Percentiles rank a stretch among this genome's conserved stretches.
phyloP scores from a whole-genome alignment of 37 sponge, comb jelly and placozoan species.

The Aphrocallistes beatrix region DNA sequence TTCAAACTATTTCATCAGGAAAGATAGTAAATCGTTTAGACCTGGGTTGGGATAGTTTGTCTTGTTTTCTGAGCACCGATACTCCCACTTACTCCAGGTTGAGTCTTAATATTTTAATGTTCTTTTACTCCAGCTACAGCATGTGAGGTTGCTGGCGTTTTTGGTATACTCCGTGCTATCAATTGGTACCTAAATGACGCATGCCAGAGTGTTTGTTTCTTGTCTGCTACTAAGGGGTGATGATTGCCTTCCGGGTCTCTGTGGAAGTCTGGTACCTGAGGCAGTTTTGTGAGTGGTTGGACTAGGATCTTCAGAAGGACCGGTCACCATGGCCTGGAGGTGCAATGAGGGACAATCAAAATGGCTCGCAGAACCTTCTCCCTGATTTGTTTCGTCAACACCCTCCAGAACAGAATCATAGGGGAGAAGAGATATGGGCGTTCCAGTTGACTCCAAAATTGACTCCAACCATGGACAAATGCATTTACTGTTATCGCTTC shows the following conservation, averaged over 20 bases:
- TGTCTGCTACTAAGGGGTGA: not conserved
- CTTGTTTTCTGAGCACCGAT: not conserved
- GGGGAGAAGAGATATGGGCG: not conserved
- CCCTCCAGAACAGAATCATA: conserved; percentile 21
- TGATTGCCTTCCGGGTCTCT: not conserved
- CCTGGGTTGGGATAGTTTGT: not conserved
- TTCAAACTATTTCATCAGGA: not conserved
- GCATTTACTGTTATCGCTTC: not conserved
- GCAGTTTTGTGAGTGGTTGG: not conserved
- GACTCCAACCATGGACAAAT: not conserved
- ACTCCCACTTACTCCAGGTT: not conserved
- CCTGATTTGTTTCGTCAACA: not conserved
- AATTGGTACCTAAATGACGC: not conserved
- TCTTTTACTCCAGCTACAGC: not conserved
- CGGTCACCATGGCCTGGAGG: not conserved
- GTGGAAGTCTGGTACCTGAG: not conserved
- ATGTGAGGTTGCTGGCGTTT: not conserved
- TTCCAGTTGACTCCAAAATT: not conserved
- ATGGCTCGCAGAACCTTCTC: not conserved
- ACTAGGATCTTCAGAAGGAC: not conserved
- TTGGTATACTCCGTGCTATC: not conserved
- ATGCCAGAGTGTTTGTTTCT: not conserved
- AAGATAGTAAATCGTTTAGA: not conserved
- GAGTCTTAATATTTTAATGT: not conserved
- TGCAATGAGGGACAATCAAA: not conserved